Conservation (phyloP, 2,113 vertebrate genomes). For the Symphodus melops region DNA sequence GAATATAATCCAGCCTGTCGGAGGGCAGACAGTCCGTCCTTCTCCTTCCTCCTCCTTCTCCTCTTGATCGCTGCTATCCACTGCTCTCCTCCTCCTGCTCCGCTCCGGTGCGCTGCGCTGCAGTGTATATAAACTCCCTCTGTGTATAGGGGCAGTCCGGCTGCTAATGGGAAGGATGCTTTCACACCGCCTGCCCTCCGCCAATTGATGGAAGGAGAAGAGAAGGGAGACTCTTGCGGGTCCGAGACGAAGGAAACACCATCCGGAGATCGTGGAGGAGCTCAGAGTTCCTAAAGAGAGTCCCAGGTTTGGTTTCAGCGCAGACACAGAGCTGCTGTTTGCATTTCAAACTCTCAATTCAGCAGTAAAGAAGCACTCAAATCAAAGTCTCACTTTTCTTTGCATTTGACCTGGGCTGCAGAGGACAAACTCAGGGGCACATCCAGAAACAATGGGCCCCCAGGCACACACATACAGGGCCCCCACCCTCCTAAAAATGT, state of each 20-base stretch:
- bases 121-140: constrained; percentile 24
- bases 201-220: constrained; percentile 40
- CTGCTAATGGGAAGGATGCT: constrained; percentile 28
- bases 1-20: constrained; percentile 40
- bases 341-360: constrained; percentile 13
- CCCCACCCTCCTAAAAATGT: neutral
- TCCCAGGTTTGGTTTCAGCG: constrained; percentile 11
- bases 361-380: neutral
- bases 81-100: constrained; percentile 58
- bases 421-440: no score
- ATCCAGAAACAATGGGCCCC: no score
- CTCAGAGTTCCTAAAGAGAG: constrained; percentile 25
- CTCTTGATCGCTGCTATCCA: constrained; percentile 25
- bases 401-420: neutral
- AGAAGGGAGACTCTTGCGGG: constrained; percentile 24
- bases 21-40: constrained; percentile 29
- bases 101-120: constrained; percentile 58
- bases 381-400: neutral
- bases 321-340: neutral
- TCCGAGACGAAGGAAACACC: constrained; percentile 28
- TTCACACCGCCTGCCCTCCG: constrained; percentile 41
- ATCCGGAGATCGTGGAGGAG: neutral
- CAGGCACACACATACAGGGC: no score
- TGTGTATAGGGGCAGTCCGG: constrained; percentile 27
- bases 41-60: constrained; percentile 26